Evolutionary conservation across 2,888 invertebrate species (phyloP), one percentile per base, ranked within the genome.

Genomic region (Polylopha cassiicola): DNA sequence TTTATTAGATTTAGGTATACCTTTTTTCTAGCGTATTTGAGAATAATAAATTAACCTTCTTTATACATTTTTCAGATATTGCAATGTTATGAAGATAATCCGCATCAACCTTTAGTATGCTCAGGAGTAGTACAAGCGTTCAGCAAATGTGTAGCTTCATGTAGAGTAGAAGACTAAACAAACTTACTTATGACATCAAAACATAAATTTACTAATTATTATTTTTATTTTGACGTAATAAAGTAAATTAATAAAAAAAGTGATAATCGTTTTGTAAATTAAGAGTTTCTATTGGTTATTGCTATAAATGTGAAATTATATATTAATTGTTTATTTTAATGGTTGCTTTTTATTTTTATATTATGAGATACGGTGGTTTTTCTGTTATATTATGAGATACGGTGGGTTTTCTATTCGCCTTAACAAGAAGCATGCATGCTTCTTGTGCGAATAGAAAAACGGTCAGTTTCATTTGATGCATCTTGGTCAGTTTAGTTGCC

Each of bases 21-120:
- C 13, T n/a, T 20, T 20, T n/a, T 21, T 17, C 3, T 27, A 15
- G 16, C 14, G 18, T 15, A 33, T 28, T 28, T 33, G 29, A 34
- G 23, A 26, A 30, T 24, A 31, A 39, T 34, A 28, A 24, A 4
- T 8, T 14, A 18, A 5, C 27, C 18, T 3, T 22, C 30, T 31
- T 30, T 36, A 11, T 37, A 21, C 31, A 36, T 20, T 62, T 63
- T 61, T 23, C 72, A 84, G 84, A 77, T 81, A 42, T 47, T 80
- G 48, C 60, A 72, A 62, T 85, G 84, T 51, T 85, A 85, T 46
- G 76, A 79, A 71, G 77, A 78, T 11, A 81, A 85, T 60, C 65
- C 71, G 27, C 73, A 65, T 45, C 78, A 81, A 46, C 69, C 82
- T 15, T 62, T 85, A 39, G 55, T 69, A 41, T 85, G 84, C 60